Evolutionary conservation across 1,140 invertebrate species (phyloP).

Genomic region (Leptonema lineaticorne): DNA sequence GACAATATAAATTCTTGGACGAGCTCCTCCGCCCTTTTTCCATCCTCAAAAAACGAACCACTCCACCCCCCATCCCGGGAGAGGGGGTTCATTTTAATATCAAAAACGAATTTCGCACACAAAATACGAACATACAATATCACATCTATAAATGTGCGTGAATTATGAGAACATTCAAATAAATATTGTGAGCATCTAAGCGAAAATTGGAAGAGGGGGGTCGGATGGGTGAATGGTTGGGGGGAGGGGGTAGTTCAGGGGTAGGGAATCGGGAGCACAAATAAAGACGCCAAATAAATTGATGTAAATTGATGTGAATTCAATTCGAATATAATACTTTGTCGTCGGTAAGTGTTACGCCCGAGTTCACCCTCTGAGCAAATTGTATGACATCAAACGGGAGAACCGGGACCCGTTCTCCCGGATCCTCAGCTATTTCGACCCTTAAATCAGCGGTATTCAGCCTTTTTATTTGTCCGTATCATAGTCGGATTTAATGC

Average conservation of each 20-base stretch:
- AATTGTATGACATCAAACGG: constrained; percentile 39
- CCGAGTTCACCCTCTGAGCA: constrained; percentile 37
- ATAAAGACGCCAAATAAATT: constrained; percentile 34
- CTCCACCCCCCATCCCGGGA: too few species aligned
- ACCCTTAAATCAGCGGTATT: not conserved
- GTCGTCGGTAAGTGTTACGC: constrained; percentile 33
- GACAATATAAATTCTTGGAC: too few species aligned
- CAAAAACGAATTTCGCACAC: too few species aligned
- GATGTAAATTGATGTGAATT: constrained; percentile 41
- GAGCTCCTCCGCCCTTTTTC: too few species aligned
- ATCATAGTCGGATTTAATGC: too few species aligned
- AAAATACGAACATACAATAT: too few species aligned
- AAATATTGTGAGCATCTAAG: not conserved
- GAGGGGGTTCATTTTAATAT: too few species aligned
- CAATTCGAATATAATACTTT: constrained; percentile 37
- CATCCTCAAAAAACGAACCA: too few species aligned
- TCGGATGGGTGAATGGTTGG: constrained; percentile 4
- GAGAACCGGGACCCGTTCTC: not conserved
- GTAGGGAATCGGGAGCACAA: not conserved
- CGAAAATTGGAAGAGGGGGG: too few species aligned
- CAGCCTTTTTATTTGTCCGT: too few species aligned
- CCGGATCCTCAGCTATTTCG: too few species aligned
- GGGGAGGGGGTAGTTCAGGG: too few species aligned
- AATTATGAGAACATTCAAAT: constrained; percentile 1
- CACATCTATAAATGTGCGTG: not conserved